Evolutionary conservation across 2,113 vertebrate genomes (phyloP).

Genomic region (Elaphurus davidianus): DNA sequence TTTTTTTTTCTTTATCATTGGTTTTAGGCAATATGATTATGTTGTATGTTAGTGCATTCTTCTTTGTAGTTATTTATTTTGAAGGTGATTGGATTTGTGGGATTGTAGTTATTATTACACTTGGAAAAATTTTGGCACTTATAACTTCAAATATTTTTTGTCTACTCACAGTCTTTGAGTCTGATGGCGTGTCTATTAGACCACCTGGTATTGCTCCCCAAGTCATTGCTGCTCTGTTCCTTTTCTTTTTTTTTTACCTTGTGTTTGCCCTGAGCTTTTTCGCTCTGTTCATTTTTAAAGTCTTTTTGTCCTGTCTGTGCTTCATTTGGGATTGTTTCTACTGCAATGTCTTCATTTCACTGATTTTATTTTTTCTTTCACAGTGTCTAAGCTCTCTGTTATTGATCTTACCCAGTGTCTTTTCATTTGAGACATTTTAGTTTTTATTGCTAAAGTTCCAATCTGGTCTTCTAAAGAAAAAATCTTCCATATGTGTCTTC

Average conservation of each 20-base stretch:
- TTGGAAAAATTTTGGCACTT: neutral
- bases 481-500: neutral
- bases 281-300: neutral
- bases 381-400: neutral
- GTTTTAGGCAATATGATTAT: neutral
- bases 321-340: neutral
- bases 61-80: neutral
- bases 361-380: neutral
- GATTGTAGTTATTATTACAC: neutral
- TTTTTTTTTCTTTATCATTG: neutral
- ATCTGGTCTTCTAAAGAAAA: neutral
- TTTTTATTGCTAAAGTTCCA: neutral
- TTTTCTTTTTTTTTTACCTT: neutral
- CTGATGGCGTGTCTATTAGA: neutral
- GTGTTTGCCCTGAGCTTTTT: too few species aligned
- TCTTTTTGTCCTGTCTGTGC: neutral
- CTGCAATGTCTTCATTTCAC: neutral
- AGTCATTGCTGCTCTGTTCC: neutral
- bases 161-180: neutral
- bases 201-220: neutral
- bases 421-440: constrained; percentile 4
- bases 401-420: neutral
- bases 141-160: neutral
- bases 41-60: neutral
- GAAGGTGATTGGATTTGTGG: neutral